Conservation (phyloP, 2,797 vertebrate species). For the Brachyrhaphis roseni region DNA sequence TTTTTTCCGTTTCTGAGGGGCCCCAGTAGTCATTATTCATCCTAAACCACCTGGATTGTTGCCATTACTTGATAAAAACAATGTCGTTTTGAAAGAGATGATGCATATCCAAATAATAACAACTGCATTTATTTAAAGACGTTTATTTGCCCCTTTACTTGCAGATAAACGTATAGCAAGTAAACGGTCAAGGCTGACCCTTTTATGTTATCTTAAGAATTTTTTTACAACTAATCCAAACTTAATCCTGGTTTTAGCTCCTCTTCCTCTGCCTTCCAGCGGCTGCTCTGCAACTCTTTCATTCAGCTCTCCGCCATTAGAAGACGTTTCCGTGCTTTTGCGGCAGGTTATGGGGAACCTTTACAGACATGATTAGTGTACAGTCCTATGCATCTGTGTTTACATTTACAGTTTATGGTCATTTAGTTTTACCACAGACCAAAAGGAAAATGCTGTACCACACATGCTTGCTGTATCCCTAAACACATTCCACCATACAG, state of each 20-base stretch:
- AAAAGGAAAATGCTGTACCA: conserved; percentile 31
- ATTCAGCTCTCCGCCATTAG: conserved; percentile 5
- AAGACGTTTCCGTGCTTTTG: conserved; percentile 37
- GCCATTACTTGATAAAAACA: too few species aligned
- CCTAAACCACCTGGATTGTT: too few species aligned
- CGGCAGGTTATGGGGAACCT: neutral
- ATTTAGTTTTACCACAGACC: conserved; percentile 32
- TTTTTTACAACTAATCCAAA: neutral
- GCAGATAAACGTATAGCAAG: neutral
- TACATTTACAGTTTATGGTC: conserved; percentile 56
- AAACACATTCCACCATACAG: conserved; percentile 47
- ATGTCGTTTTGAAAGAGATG: too few species aligned
- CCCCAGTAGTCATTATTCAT: too few species aligned
- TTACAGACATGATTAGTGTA: conserved; percentile 14
- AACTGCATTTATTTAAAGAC: too few species aligned
- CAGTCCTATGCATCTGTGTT: conserved; percentile 34
- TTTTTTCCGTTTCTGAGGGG: too few species aligned
- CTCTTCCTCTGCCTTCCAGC: conserved; percentile 21
- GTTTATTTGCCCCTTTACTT: too few species aligned
- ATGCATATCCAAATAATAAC: too few species aligned
- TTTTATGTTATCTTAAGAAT: neutral
- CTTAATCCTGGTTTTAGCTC: conserved; percentile 16
- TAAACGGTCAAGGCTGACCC: neutral
- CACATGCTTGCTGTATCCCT: conserved; percentile 8
- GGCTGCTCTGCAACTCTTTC: neutral